Evolutionary conservation across 1,140 invertebrate species (phyloP).

Genomic region (Anastrepha obliqua): DNA sequence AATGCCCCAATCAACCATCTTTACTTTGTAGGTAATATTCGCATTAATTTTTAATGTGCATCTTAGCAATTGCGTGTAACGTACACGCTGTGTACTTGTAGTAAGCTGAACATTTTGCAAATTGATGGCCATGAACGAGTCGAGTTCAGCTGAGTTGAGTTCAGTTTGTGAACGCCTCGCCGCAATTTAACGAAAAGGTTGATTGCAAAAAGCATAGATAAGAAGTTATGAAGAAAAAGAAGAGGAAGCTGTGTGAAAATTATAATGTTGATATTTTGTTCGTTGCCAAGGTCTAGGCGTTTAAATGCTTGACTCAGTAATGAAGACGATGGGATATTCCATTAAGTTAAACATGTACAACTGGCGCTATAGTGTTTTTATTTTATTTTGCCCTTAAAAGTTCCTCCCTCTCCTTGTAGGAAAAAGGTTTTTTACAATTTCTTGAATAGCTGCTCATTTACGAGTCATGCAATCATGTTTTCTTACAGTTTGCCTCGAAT

Average conservation of each 20-base stretch:
- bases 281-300: conserved; percentile 14
- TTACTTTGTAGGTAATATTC: neutral
- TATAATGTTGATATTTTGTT: neutral
- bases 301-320: neutral
- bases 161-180: neutral
- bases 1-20: neutral
- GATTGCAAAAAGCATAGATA: neutral
- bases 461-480: neutral
- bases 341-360: neutral
- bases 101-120: neutral
- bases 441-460: neutral
- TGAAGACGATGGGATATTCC: neutral
- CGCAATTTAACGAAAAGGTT: neutral
- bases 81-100: neutral
- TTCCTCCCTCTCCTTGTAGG: neutral
- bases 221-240: neutral
- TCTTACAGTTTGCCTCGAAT: neutral
- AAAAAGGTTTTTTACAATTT: neutral
- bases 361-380: neutral
- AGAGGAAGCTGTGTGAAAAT: neutral
- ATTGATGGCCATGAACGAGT: neutral
- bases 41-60: neutral
- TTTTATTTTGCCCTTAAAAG: neutral
- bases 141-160: neutral
- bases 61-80: conserved; percentile 17